A percentile compares a stretch with the other conserved stretches of the same genome.
Conservation (phyloP, 1,140 invertebrate genomes). For the Steinernema khuongi region DNA sequence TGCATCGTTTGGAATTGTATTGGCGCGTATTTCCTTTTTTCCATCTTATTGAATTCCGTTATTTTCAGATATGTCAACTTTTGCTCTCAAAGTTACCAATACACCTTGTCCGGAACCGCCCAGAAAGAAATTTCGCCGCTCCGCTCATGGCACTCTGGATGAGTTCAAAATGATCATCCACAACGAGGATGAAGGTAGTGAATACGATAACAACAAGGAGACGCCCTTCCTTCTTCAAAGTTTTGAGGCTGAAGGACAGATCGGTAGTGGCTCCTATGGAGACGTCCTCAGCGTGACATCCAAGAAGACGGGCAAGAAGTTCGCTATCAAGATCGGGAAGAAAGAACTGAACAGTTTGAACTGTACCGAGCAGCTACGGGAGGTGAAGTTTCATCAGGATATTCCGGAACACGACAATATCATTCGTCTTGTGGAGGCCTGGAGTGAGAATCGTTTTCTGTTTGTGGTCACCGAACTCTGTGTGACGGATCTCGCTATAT, state of each 20-base stretch:
- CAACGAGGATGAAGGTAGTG: background rate
- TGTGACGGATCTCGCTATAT: background rate
- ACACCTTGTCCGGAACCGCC: too few relatives aligned
- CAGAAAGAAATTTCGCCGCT: background rate
- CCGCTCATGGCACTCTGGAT: background rate
- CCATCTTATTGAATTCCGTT: too few relatives aligned
- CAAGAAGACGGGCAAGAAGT: background rate
- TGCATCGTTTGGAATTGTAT: too few relatives aligned
- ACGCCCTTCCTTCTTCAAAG: background rate
- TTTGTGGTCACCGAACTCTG: background rate
- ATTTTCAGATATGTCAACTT: too few relatives aligned
- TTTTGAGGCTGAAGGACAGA: background rate
- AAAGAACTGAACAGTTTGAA: background rate
- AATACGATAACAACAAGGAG: background rate
- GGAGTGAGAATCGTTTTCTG: background rate
- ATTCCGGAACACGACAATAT: background rate
- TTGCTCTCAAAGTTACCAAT: too few relatives aligned
- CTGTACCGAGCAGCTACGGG: background rate
- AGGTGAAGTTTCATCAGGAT: background rate
- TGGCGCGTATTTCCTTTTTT: too few relatives aligned
- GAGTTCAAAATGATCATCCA: background rate
- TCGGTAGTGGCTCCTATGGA: background rate
- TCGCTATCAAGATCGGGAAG: background rate
- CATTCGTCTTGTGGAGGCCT: background rate
- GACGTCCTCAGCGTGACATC: background rate